Evolutionary conservation across 2,888 invertebrate genomes (phyloP), one percentile per base, ranked within the genome.

Genomic region (Catocala sponsa): DNA sequence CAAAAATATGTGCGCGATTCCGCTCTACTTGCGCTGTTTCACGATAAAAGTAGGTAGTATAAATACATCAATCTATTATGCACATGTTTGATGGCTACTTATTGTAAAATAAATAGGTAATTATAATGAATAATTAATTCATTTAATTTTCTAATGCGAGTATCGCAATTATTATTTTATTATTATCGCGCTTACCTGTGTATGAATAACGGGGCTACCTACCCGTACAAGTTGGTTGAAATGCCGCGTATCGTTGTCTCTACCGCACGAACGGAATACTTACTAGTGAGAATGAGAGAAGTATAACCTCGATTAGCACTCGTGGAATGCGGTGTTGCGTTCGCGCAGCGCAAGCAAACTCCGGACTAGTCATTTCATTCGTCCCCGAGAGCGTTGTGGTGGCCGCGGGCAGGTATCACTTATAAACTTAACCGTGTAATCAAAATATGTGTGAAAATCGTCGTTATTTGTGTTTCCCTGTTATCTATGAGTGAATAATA

Each of bases 251-350:
- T 68, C 59, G 38, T 67, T 68, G 41, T 86, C 86, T 73, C 75
- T 70, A 51, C 85, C 82, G 53, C 59, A 58, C 81, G 42, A 12
- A 6, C 4, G n/a, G 15, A 43, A 56, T 43, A 44, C n/a, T 5
- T 2, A 9, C 59, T 51, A 5, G 85, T 65, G 55, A 63, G 87
- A 92, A 77, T 64, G 91, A 85, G 91, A 92, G 47, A 69, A 79
- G 69, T 76, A 80, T 80, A 76, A 64, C 82, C 86, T 89, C 83
- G 83, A 84, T 85, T 83, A 86, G 82, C 85, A 83, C 82, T 85
- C 83, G 83, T 88, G 94, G 94, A 94, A 94, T 94, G 94, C 89
- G 92, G 92, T 82, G 85, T 82, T 86, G 90, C 91, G 90, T 77
- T 85, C 86, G 90, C 92, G 89, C 91, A 87, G 88, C 25, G 85